These are phyloP conservation scores for Ceraclea dissimilis DNA, from an alignment of 2,888 invertebrate genomes.

Conservation along the genomic window DNA sequence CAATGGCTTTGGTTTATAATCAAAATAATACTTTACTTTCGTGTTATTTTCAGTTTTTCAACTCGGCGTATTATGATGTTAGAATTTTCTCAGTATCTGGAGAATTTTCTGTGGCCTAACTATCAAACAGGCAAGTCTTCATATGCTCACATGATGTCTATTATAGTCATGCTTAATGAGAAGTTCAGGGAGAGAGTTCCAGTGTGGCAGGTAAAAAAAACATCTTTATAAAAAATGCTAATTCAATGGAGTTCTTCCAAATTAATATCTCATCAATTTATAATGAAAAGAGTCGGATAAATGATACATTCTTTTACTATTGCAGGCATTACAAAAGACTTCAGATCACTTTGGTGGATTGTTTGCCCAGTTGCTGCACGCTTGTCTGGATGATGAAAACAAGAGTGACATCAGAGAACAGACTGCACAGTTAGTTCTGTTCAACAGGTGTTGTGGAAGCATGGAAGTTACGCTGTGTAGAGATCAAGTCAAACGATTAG, in stretches of 20 bases:
- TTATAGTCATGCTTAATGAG: slow-evolving; percentile 97
- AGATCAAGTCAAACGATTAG: slow-evolving; percentile 83
- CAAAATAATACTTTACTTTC: no score
- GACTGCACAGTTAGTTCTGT: slow-evolving; percentile 80
- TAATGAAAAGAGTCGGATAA: no score
- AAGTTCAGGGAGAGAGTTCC: slow-evolving; percentile 95
- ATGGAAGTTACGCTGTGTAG: slow-evolving; percentile 93
- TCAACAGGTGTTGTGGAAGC: slow-evolving; percentile 85
- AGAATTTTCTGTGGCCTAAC: slow-evolving; percentile 96
- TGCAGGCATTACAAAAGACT: slow-evolving; percentile 67
- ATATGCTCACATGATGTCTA: slow-evolving; percentile 89
- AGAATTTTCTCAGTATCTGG: slow-evolving; percentile 95
- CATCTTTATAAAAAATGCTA: no score
- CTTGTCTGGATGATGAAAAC: slow-evolving; percentile 59
- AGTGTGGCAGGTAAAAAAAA: slow-evolving; percentile 89
- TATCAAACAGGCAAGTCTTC: slow-evolving; percentile 68
- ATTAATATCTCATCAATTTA: no score
- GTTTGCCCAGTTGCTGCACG: slow-evolving; percentile 71
- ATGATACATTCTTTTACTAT: no score
- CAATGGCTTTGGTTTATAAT: not conserved
- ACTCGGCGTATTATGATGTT: slow-evolving; percentile 90
- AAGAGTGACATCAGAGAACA: slow-evolving; percentile 60
- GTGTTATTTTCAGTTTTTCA: slow-evolving; percentile 51
- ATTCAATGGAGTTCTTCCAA: no score
- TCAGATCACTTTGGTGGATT: slow-evolving; percentile 73